These are phyloP conservation scores for Laothoe populi DNA, from an alignment of 2,888 invertebrate genomes.

Conservation along the genomic window DNA sequence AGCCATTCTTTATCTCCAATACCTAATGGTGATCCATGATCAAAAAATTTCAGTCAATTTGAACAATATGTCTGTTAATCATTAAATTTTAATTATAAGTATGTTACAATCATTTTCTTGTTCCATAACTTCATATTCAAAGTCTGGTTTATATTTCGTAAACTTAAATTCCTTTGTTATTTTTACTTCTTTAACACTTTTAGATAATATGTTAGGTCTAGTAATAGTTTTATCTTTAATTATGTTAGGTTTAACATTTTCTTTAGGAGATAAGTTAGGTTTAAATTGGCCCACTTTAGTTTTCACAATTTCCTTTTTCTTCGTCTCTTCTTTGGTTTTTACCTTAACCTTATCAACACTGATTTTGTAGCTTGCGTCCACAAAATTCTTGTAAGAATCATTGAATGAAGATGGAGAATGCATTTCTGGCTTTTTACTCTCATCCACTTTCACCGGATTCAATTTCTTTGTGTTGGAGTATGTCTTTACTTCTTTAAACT, in stretches of 20 bases:
- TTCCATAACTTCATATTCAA: constrained; percentile 69
- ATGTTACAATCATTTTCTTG: constrained; percentile 74
- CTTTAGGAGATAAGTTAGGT: constrained; percentile 35
- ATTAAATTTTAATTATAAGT: constrained; percentile 64
- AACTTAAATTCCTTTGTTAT: constrained; percentile 25
- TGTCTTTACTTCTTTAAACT: constrained; percentile 28
- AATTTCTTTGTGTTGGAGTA: constrained; percentile 22
- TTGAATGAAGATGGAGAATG: constrained; percentile 59
- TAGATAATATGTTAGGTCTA: neutral
- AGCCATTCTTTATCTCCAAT: too few species aligned
- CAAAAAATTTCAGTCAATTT: too few species aligned
- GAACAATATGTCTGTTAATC: too few species aligned
- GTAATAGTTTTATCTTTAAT: neutral
- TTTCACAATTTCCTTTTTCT: constrained; percentile 53
- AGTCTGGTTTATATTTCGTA: constrained; percentile 38
- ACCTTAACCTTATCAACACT: constrained; percentile 18
- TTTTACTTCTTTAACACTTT: constrained; percentile 11
- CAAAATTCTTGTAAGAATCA: constrained; percentile 66
- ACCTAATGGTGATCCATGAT: too few species aligned
- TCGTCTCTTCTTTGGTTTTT: constrained; percentile 29
- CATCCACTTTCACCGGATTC: constrained; percentile 19
- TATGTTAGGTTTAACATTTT: neutral
- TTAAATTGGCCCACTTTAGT: constrained; percentile 65
- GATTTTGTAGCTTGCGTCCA: constrained; percentile 49
- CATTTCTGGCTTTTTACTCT: constrained; percentile 31